Base-by-base conservation (phyloP, 1,140 invertebrate genomes). In the Nasonia longicornis region DNA sequence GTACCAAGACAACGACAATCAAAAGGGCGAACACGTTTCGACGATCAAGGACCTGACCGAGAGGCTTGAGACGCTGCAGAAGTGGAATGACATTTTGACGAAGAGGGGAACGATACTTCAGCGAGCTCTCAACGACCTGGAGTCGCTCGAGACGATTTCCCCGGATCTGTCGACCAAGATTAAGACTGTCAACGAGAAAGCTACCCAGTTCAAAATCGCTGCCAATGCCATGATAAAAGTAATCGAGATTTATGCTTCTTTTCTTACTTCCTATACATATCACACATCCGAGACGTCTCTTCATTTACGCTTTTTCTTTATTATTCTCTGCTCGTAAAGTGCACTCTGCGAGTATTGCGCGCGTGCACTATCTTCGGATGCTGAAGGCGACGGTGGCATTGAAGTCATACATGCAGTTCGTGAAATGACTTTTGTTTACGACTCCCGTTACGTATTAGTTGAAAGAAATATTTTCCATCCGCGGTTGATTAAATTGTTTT, bases 171-270 rank as follows among this genome's bases (percentile, higher is more conserved):
- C 91, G 20, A 81, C 89, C 71, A 91, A 93, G 89, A 92, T 95
- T 8, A 96, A 96, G 89, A 93, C 95, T 82, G 94, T 98, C 66
- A 96, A 95, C 84, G 98, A 99, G 89, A 92, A 97, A 84, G 96
- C 97, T 2, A 98, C 97, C 3, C 92, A 98, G 7, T 98, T 98
- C 90, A 93, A 97, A 78, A 98, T 99, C 87, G 97, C 98, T 20
- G 96, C 97, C 48, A 97, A 95, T 91, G 96, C 96, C 26, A 98
- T 99, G 97, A 96, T 99, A 80, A 98, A 97, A 91, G 97, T 98
- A 91, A 72, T 72, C 22, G 6, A 58, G 52, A 58, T 58, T 20
- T 58, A n/a, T 7, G 6, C 20, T 3, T 7, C 38, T 42, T 42
- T 58, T 20, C 2, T 7, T 6, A 20, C 52, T 58, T 58, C 20